A percentile compares a stretch with the other conserved stretches of the same genome.
Evolutionary conservation across 2,888 invertebrate genomes (phyloP).

Genomic region (Cryptophagus acutangulus): DNA sequence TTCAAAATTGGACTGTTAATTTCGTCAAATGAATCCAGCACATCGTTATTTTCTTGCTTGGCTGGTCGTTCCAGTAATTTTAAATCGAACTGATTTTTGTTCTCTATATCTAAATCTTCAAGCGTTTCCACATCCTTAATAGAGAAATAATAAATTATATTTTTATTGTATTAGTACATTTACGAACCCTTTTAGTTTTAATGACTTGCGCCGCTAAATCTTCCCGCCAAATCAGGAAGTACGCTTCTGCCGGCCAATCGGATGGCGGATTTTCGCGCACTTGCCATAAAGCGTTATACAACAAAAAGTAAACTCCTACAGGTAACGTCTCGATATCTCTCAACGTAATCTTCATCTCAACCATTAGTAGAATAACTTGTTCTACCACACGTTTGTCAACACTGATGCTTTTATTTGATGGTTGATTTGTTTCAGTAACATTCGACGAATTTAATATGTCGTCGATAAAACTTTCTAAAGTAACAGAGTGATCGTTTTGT

Average conservation of each 20-base stretch:
- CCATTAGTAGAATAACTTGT: constrained; percentile 53
- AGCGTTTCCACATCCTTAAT: too few species aligned
- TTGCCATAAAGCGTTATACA: constrained; percentile 64
- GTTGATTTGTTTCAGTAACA: constrained; percentile 3
- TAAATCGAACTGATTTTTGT: constrained; percentile 24
- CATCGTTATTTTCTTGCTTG: too few species aligned
- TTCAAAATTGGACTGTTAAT: constrained; percentile 52
- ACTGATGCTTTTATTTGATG: constrained; percentile 16
- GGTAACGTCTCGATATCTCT: constrained; percentile 69
- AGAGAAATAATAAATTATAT: too few species aligned
- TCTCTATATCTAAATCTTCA: constrained; percentile 24
- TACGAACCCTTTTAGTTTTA: constrained; percentile 35
- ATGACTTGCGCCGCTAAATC: constrained; percentile 61
- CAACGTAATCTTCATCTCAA: constrained; percentile 55
- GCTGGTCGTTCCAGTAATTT: too few species aligned
- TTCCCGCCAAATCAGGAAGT: constrained; percentile 65
- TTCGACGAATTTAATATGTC: constrained; percentile 16
- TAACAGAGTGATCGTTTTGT: background rate
- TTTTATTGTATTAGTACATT: too few species aligned
- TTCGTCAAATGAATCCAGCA: constrained; percentile 64
- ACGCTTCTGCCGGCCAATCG: constrained; percentile 67
- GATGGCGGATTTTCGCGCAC: constrained; percentile 68
- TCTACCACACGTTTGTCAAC: constrained; percentile 35
- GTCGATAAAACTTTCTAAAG: too few species aligned
- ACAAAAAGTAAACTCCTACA: constrained; percentile 62